Percentiles rank a stretch among this genome's conserved stretches.
Evolutionary conservation across 2,888 invertebrate genomes (phyloP).

Genomic region (Ditula angustiorana): DNA sequence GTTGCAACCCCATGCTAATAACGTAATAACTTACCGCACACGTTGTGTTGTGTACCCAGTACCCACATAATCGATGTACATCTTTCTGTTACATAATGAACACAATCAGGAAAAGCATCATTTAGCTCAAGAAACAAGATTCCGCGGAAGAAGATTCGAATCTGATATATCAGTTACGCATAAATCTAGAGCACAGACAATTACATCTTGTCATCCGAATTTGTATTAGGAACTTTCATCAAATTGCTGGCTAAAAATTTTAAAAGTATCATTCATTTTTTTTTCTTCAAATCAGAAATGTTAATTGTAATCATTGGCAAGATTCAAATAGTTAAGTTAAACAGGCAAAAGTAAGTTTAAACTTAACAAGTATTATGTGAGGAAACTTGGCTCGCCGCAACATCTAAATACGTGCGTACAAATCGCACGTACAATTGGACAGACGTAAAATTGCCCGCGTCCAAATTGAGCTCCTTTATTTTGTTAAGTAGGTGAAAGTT

Average conservation of each 20-base stretch:
- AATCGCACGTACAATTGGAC: conserved; percentile 40
- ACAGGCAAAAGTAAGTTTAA: not conserved
- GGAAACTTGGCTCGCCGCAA: not conserved
- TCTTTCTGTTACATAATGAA: conserved; percentile 8
- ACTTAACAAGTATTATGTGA: not conserved
- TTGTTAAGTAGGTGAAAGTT: conserved; percentile 39
- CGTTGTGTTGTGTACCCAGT: not conserved
- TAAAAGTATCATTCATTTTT: too few species aligned
- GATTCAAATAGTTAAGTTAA: not conserved
- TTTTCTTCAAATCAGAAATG: too few species aligned
- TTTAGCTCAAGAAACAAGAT: not conserved
- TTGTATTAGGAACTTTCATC: too few species aligned
- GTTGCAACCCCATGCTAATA: too few species aligned
- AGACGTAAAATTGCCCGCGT: conserved; percentile 24
- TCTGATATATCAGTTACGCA: not conserved
- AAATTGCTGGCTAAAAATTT: too few species aligned
- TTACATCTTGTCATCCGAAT: not conserved
- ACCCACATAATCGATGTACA: not conserved
- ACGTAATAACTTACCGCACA: too few species aligned
- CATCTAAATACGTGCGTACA: conserved; percentile 41
- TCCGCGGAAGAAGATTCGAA: not conserved
- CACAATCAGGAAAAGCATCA: conserved; percentile 4
- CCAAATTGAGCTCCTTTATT: conserved; percentile 29
- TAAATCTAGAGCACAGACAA: not conserved
- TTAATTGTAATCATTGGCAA: not conserved